phyloP scores from a whole-genome alignment of 1,140 invertebrate species.

The Zelostemma sp. region DNA sequence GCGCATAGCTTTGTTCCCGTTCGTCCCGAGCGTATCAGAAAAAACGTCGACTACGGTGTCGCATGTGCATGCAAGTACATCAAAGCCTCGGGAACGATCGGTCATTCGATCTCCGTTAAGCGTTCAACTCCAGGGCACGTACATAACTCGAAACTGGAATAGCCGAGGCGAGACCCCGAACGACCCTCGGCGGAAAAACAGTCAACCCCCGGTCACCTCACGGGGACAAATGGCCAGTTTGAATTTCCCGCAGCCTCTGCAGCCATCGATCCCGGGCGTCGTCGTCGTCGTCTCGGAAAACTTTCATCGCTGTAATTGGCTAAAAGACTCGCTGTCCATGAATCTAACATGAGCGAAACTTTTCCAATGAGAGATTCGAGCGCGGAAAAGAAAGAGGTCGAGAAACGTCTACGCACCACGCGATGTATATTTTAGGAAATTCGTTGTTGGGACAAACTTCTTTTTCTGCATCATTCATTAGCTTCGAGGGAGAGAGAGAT shows the following conservation, averaged over 20 bases:
- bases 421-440: not conserved
- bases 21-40: slow-evolving; percentile 11
- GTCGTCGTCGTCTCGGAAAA: slow-evolving; percentile 24
- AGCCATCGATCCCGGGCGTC: not conserved
- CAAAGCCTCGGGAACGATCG: slow-evolving; percentile 26
- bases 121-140: slow-evolving; percentile 21
- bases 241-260: slow-evolving; percentile 15
- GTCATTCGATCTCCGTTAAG: slow-evolving; percentile 47
- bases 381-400: slow-evolving; percentile 22
- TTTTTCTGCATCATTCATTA: no score
- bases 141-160: slow-evolving; percentile 30
- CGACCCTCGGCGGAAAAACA: slow-evolving; percentile 17
- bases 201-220: not conserved
- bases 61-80: slow-evolving; percentile 21
- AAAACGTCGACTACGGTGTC: slow-evolving; percentile 9
- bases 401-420: not conserved
- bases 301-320: slow-evolving; percentile 53
- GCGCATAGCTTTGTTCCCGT: slow-evolving; percentile 5
- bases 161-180: slow-evolving; percentile 12
- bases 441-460: not conserved
- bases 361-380: slow-evolving; percentile 15
- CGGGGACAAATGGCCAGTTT: slow-evolving; percentile 29
- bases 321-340: slow-evolving; percentile 48
- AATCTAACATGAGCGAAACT: slow-evolving; percentile 45
- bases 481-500: no score